A percentile compares a stretch with the other conserved stretches of the same genome.
phyloP scores from a whole-genome alignment of 2,888 invertebrate genomes.

The Leucophenga maculata region DNA sequence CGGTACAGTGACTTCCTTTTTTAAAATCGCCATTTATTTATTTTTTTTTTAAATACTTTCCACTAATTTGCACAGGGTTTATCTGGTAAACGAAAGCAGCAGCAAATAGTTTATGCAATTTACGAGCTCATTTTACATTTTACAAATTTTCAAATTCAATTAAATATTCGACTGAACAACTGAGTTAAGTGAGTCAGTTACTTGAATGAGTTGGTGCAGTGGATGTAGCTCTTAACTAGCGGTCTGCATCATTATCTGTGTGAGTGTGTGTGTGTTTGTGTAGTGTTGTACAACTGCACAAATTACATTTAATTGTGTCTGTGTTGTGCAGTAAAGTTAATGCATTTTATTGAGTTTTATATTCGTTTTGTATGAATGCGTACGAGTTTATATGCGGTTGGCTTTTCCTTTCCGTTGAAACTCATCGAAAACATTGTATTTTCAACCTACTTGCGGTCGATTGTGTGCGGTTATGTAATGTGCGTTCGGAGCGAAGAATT shows the following conservation, averaged over 20 bases:
- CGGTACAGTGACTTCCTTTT: too few species aligned
- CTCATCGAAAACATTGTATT: too few species aligned
- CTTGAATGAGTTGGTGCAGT: neutral
- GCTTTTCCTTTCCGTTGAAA: too few species aligned
- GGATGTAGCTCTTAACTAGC: conserved; percentile 1
- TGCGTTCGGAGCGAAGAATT: too few species aligned
- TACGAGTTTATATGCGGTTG: neutral
- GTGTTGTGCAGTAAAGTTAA: conserved; percentile 7
- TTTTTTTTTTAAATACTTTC: too few species aligned
- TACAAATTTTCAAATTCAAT: conserved; percentile 11
- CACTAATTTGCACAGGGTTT: conserved; percentile 5
- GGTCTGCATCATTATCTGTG: neutral
- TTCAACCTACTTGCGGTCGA: too few species aligned
- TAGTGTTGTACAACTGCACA: too few species aligned
- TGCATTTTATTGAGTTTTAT: conserved; percentile 8
- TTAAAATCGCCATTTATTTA: neutral
- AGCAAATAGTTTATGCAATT: conserved; percentile 8
- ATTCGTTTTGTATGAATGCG: neutral
- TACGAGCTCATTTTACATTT: neutral
- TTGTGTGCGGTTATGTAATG: too few species aligned
- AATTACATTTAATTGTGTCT: neutral
- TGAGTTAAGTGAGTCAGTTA: neutral
- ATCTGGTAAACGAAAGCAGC: neutral
- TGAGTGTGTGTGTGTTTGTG: neutral
- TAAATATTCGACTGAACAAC: neutral